Percentiles rank a stretch among this genome's conserved stretches.
phyloP scores from a whole-genome alignment of 2,113 vertebrate species.

The Entomyzon cyanotis region DNA sequence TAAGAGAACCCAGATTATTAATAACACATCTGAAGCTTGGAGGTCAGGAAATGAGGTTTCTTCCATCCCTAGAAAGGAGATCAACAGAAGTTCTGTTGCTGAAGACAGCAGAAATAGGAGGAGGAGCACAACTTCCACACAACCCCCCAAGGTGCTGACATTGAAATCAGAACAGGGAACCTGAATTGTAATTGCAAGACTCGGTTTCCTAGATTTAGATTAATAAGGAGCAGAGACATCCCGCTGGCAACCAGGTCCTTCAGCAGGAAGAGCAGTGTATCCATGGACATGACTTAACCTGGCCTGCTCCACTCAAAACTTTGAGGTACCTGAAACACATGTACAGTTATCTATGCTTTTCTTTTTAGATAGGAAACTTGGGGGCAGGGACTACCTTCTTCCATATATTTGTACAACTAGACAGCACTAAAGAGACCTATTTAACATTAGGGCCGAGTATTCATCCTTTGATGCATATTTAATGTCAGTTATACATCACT shows the following conservation, averaged over 20 bases:
- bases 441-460: constrained; percentile 6
- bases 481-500: constrained; percentile 12
- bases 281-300: neutral
- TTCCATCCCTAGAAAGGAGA: neutral
- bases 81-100: neutral
- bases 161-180: neutral
- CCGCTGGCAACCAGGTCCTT: neutral
- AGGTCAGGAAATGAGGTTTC: neutral
- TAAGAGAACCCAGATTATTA: neutral
- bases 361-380: neutral
- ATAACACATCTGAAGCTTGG: neutral
- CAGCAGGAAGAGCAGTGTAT: neutral
- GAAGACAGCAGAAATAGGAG: neutral
- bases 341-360: neutral
- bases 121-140: neutral
- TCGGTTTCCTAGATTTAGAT: neutral
- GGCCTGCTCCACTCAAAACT: neutral
- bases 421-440: neutral
- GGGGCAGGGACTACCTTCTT: neutral
- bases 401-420: neutral
- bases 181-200: neutral
- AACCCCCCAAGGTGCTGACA: neutral
- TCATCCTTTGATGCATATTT: constrained; percentile 39
- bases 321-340: neutral
- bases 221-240: neutral